Evolutionary conservation across 2,113 vertebrate species (phyloP).

Genomic region (Sinocyclocheilus grahami): DNA sequence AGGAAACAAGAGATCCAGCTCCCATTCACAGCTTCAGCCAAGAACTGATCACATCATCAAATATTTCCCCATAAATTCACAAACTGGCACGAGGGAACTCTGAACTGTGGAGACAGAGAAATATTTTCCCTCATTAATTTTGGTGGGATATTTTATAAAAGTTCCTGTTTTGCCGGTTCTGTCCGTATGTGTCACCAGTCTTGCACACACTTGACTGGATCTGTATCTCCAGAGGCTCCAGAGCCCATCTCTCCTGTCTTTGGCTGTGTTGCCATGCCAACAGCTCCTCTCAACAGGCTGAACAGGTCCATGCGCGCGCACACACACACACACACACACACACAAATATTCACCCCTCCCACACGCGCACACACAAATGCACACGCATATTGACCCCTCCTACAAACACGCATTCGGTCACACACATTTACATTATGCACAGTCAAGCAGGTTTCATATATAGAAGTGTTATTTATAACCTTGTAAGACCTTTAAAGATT

Average conservation of each 20-base stretch:
- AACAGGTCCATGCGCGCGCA: background rate
- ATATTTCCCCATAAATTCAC: slow-evolving; percentile 18
- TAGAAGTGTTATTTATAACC: slow-evolving; percentile 37
- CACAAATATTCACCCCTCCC: slow-evolving; percentile 23
- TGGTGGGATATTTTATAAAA: background rate
- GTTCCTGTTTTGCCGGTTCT: background rate
- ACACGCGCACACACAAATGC: background rate
- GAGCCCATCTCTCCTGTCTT: slow-evolving; percentile 29
- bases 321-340: background rate
- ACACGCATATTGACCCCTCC: slow-evolving; percentile 1
- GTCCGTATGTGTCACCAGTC: slow-evolving; percentile 12
- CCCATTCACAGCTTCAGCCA: slow-evolving; percentile 38
- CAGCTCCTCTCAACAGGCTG: slow-evolving; percentile 35
- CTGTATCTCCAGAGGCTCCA: slow-evolving; percentile 31
- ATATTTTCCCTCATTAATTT: slow-evolving; percentile 15
- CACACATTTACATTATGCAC: background rate
- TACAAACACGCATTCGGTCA: background rate
- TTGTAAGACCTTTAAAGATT: slow-evolving; percentile 18
- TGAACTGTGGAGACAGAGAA: slow-evolving; percentile 2
- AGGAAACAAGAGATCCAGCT: slow-evolving; percentile 5
- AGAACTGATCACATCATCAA: slow-evolving; percentile 31
- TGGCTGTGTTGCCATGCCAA: slow-evolving; percentile 41
- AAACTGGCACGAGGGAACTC: background rate
- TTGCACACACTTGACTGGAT: slow-evolving; percentile 36
- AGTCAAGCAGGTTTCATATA: slow-evolving; percentile 12